Evolutionary conservation across 2,797 vertebrate species (phyloP).

Genomic region (Acropternis orthonyx): DNA sequence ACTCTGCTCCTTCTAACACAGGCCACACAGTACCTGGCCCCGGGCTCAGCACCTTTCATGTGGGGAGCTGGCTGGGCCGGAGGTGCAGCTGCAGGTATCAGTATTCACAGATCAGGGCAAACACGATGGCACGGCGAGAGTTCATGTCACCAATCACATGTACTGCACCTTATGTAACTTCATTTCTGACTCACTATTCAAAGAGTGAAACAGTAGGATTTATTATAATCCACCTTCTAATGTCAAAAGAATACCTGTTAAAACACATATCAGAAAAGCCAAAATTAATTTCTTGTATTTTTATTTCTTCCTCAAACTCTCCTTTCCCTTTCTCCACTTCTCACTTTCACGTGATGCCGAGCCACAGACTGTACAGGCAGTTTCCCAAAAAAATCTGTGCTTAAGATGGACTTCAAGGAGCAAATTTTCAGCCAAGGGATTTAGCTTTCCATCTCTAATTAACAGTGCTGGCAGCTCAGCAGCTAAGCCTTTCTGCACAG

Average conservation of each 20-base stretch:
- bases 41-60: accelerated
- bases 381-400: not conserved
- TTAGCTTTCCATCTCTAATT: not conserved
- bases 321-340: not conserved
- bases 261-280: not conserved
- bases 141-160: not conserved
- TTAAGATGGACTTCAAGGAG: not conserved
- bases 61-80: accelerated
- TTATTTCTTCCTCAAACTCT: not conserved
- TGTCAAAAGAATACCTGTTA: not conserved
- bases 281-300: not conserved
- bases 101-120: not conserved
- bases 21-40: accelerated
- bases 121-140: accelerated
- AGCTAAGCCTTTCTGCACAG: not conserved
- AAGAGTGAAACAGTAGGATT: not conserved
- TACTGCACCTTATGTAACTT: not conserved
- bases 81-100: not conserved
- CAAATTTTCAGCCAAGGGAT: not conserved
- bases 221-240: not conserved
- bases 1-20: not conserved
- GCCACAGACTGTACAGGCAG: not conserved
- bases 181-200: not conserved
- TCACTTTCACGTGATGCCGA: not conserved
- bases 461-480: not conserved